Percentiles rank a stretch among this genome's conserved stretches.
Evolutionary conservation across 2,113 vertebrate genomes (phyloP).

Genomic region (Phasianus colchicus): DNA sequence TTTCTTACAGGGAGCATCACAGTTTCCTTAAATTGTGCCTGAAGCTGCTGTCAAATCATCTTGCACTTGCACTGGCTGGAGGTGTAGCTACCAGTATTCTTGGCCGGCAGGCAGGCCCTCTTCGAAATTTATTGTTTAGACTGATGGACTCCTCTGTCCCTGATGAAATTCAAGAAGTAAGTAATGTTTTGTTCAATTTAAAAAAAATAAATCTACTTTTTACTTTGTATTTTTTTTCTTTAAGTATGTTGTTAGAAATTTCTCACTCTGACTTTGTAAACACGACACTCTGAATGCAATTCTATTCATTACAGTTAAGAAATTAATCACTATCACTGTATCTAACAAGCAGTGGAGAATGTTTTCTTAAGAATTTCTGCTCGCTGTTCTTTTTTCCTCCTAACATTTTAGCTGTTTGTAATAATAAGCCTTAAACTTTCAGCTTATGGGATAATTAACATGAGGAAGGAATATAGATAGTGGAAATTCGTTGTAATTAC

Average conservation of each 20-base stretch:
- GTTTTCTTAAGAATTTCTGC: not conserved
- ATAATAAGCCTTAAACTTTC: not conserved
- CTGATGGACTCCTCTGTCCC: constrained; percentile 98
- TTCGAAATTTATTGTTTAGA: constrained; percentile 94
- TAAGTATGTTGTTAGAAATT: not conserved
- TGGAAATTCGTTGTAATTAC: not conserved
- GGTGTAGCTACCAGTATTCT: constrained; percentile 98
- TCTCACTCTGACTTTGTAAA: not conserved
- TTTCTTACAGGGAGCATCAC: constrained; percentile 91
- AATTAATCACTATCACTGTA: not conserved
- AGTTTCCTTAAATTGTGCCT: constrained; percentile 95
- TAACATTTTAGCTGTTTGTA: not conserved
- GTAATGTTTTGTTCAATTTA: not conserved
- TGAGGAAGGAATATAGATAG: not conserved
- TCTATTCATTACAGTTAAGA: not conserved
- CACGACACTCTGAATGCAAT: accelerated
- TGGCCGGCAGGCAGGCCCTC: constrained; percentile 93
- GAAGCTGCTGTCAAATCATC: constrained; percentile 95
- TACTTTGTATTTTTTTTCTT: not conserved
- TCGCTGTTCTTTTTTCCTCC: not conserved
- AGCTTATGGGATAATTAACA: not conserved
- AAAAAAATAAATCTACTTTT: not conserved
- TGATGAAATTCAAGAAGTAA: constrained; percentile 97
- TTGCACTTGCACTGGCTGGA: constrained; percentile 94
- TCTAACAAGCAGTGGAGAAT: not conserved